Evolutionary conservation across 1,140 invertebrate species (phyloP).

Genomic region (Pseudoatta argentina): DNA sequence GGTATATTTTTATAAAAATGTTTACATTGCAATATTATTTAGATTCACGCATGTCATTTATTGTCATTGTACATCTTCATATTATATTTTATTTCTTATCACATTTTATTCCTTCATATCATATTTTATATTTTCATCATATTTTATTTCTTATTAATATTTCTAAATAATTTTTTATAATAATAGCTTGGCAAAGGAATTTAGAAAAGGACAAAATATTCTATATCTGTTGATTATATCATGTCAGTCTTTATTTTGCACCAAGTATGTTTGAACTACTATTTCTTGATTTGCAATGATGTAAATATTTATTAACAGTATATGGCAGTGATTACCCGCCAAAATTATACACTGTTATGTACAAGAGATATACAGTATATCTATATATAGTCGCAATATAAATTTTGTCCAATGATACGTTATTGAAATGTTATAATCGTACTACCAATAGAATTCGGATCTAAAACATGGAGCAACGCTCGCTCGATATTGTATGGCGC

Average conservation of each 20-base stretch:
- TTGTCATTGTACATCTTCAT: slow-evolving; percentile 12
- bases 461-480: slow-evolving; percentile 90
- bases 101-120: too few species aligned
- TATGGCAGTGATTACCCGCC: slow-evolving; percentile 42
- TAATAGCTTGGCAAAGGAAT: slow-evolving; percentile 9
- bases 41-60: slow-evolving; percentile 11
- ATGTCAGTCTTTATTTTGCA: slow-evolving; percentile 75
- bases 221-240: slow-evolving; percentile 27
- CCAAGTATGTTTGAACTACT: slow-evolving; percentile 17
- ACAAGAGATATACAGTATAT: slow-evolving; percentile 16
- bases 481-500: slow-evolving; percentile 90
- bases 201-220: slow-evolving; percentile 26
- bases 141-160: background rate
- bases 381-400: background rate
- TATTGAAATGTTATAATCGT: slow-evolving; percentile 91
- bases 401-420: slow-evolving; percentile 64
- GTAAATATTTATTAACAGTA: slow-evolving; percentile 20
- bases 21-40: slow-evolving; percentile 1
- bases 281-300: slow-evolving; percentile 28
- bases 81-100: too few species aligned
- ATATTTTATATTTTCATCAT: background rate
- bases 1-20: slow-evolving; percentile 22
- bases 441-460: slow-evolving; percentile 90
- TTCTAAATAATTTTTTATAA: too few species aligned
- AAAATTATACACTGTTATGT: slow-evolving; percentile 40